Evolutionary conservation across 2,113 vertebrate genomes (phyloP).

Genomic region (Hippolais icterina): DNA sequence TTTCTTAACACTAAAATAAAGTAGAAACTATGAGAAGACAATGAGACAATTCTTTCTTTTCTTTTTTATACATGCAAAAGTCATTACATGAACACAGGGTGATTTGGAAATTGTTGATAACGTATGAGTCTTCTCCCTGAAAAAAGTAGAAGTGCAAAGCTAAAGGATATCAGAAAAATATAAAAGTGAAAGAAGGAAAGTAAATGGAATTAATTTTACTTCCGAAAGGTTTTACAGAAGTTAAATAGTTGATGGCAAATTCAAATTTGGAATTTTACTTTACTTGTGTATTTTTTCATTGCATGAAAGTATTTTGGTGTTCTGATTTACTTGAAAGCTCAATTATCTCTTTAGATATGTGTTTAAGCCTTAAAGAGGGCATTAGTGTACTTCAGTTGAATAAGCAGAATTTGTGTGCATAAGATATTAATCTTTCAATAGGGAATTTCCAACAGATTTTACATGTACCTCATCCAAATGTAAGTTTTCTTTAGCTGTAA

Average conservation of each 20-base stretch:
- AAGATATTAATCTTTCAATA: background rate
- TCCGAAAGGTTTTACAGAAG: background rate
- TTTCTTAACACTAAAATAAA: slow-evolving; percentile 1
- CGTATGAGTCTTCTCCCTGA: background rate
- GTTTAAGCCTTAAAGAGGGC: background rate
- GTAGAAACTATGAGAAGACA: slow-evolving; percentile 17
- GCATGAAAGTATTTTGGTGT: background rate
- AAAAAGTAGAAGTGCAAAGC: background rate
- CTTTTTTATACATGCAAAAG: background rate
- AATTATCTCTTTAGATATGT: background rate
- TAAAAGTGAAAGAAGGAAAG: background rate
- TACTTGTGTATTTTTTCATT: background rate
- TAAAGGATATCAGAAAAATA: background rate
- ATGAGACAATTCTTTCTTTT: background rate
- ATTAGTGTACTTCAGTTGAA: background rate
- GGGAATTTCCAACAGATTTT: slow-evolving; percentile 1
- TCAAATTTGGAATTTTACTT: background rate
- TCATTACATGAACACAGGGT: background rate
- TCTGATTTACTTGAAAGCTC: slow-evolving; percentile 8
- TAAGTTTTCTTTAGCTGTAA: background rate
- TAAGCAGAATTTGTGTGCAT: background rate
- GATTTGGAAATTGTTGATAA: slow-evolving; percentile 21
- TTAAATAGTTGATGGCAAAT: background rate
- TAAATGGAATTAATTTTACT: background rate
- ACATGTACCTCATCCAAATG: background rate